These are phyloP conservation scores for Sebastes trivittatus DNA, from an alignment of 2,797 vertebrate genomes.

Conservation along the genomic window DNA sequence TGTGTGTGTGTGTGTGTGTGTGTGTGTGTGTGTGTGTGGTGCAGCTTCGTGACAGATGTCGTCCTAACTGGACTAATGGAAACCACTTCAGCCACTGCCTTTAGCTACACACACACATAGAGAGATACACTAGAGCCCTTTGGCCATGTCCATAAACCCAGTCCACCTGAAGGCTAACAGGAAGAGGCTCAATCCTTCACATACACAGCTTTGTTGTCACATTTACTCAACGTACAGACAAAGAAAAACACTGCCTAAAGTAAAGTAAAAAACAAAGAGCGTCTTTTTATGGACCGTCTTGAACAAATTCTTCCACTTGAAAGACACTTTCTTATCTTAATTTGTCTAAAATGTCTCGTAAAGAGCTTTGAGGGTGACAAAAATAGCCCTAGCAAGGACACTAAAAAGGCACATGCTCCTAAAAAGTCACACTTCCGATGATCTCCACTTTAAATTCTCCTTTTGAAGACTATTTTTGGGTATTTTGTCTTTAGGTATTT, in stretches of 20 bases:
- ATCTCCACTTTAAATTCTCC: not conserved
- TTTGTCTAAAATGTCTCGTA: constrained; percentile 13
- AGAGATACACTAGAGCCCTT: constrained; percentile 20
- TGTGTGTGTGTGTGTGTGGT: constrained; percentile 24
- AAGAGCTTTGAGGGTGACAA: constrained; percentile 7
- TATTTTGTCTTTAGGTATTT: not conserved
- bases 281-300: not conserved
- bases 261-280: not conserved
- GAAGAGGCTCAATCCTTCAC: not conserved
- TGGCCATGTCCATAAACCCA: constrained; percentile 27
- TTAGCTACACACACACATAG: constrained; percentile 18
- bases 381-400: constrained; percentile 7
- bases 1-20: constrained; percentile 27
- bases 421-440: not conserved
- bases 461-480: not conserved
- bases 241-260: constrained; percentile 12
- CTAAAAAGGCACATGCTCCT: not conserved
- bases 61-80: constrained; percentile 76
- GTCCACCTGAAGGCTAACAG: constrained; percentile 50
- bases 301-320: constrained; percentile 6
- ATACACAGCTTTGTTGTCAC: constrained; percentile 24
- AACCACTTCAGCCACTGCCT: constrained; percentile 58
- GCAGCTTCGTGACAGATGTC: constrained; percentile 67
- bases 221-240: constrained; percentile 32
- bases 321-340: constrained; percentile 15